Conservation (phyloP, 2,113 vertebrate species). For the Caranx melampygus region DNA sequence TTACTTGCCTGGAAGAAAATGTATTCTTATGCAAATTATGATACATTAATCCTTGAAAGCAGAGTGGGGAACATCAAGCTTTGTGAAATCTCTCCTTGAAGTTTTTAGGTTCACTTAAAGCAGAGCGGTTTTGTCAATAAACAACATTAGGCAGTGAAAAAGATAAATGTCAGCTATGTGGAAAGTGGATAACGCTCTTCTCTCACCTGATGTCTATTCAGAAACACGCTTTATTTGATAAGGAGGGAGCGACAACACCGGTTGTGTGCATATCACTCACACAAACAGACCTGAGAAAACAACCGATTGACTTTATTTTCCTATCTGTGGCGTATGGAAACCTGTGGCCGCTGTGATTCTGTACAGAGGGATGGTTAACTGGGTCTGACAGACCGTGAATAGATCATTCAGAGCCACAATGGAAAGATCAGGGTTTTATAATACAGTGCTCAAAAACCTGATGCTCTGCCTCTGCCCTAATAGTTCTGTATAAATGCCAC, state of each 20-base stretch:
- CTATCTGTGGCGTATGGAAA: not conserved
- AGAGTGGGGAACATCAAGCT: not conserved
- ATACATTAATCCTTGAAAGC: conserved; percentile 6
- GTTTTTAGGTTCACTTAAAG: not conserved
- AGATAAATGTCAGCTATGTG: not conserved
- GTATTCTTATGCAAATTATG: conserved; percentile 26
- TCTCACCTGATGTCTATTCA: not conserved
- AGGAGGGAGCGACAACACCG: not conserved
- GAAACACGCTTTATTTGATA: not conserved
- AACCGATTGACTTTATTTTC: not conserved
- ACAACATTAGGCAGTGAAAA: not conserved
- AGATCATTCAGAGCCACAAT: conserved; percentile 17
- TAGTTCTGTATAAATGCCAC: conserved; percentile 51
- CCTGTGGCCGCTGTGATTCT: not conserved
- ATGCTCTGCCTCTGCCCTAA: conserved; percentile 49
- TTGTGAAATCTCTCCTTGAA: not conserved
- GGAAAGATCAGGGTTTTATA: conserved; percentile 52
- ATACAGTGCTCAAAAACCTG: conserved; percentile 22
- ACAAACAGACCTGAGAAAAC: not conserved
- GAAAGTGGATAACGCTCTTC: not conserved
- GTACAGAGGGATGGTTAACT: not conserved
- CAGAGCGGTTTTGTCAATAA: not conserved
- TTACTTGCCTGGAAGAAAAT: not conserved
- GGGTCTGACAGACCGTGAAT: conserved; percentile 1
- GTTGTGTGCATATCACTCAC: not conserved